These are phyloP conservation scores for Ephydatia muelleri DNA, from an alignment of 37 sponge, comb jelly and placozoan species.

Conservation along the genomic window DNA sequence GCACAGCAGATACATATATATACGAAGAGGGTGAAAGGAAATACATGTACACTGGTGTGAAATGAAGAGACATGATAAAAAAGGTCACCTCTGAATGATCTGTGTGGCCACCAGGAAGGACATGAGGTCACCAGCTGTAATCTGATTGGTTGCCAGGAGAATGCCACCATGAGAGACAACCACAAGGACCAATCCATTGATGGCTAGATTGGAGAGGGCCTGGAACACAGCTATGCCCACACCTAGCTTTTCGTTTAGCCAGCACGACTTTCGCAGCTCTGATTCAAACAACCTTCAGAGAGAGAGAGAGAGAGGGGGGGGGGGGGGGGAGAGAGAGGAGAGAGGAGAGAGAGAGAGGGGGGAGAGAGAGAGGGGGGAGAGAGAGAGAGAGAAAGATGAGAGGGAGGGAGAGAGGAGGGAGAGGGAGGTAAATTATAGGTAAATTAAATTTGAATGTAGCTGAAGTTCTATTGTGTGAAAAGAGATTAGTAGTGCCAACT, in stretches of 20 bases:
- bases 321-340: neutral
- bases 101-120: conserved; percentile 88
- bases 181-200: conserved; percentile 85
- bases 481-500: too few relatives aligned
- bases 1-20: too few relatives aligned
- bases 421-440: neutral
- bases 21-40: too few relatives aligned
- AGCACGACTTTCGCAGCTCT: conserved; percentile 55
- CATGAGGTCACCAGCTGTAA: conserved; percentile 87
- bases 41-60: too few relatives aligned
- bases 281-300: conserved; percentile 51
- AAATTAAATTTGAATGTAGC: too few relatives aligned
- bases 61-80: neutral
- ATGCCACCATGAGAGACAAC: conserved; percentile 87
- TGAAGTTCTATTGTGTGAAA: too few relatives aligned
- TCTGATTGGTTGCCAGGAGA: conserved; percentile 80
- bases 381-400: neutral
- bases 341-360: neutral
- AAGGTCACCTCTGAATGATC: conserved; percentile 73
- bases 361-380: too few relatives aligned
- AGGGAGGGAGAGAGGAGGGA: neutral
- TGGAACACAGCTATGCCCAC: conserved; percentile 89
- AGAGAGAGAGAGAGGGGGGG: neutral
- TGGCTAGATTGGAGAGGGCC: conserved; percentile 80
- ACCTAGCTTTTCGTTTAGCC: conserved; percentile 67